Evolutionary conservation across 1,140 invertebrate genomes (phyloP).

Genomic region (Cecropterus lyciades): DNA sequence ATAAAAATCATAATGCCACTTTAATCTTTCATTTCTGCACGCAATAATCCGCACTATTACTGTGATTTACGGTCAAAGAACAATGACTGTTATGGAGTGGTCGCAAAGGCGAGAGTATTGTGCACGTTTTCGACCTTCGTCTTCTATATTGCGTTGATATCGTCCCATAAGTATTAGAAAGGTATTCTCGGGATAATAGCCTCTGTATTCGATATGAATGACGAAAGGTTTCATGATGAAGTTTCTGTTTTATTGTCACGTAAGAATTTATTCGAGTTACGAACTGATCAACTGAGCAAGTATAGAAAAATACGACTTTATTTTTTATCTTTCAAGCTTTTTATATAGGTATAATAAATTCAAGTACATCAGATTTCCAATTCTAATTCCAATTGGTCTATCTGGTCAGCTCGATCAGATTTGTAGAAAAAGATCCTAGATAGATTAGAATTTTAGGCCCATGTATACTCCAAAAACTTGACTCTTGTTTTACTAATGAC

Average conservation of each 20-base stretch:
- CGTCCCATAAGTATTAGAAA: conserved; percentile 21
- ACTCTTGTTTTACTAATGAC: too few species aligned
- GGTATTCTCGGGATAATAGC: conserved; percentile 3
- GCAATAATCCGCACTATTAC: conserved; percentile 7
- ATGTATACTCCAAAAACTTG: too few species aligned
- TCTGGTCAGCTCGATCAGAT: too few species aligned
- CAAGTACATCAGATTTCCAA: too few species aligned
- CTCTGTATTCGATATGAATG: conserved; percentile 1
- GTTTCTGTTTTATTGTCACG: background rate
- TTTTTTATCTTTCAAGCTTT: too few species aligned
- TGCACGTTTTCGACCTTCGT: conserved; percentile 1
- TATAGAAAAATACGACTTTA: too few species aligned
- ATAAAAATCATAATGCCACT: conserved; percentile 23
- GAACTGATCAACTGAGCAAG: too few species aligned
- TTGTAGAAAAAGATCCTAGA: too few species aligned
- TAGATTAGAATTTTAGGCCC: too few species aligned
- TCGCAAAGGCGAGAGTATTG: background rate
- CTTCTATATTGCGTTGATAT: conserved; percentile 16
- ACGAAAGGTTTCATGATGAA: conserved; percentile 3
- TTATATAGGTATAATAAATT: too few species aligned
- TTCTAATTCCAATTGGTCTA: too few species aligned
- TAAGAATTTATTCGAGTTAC: too few species aligned
- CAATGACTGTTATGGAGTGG: background rate
- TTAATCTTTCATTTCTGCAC: conserved; percentile 22
- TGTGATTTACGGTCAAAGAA: background rate